phyloP scores from a whole-genome alignment of 2,888 invertebrate genomes.

The Keiferia lycopersicella region DNA sequence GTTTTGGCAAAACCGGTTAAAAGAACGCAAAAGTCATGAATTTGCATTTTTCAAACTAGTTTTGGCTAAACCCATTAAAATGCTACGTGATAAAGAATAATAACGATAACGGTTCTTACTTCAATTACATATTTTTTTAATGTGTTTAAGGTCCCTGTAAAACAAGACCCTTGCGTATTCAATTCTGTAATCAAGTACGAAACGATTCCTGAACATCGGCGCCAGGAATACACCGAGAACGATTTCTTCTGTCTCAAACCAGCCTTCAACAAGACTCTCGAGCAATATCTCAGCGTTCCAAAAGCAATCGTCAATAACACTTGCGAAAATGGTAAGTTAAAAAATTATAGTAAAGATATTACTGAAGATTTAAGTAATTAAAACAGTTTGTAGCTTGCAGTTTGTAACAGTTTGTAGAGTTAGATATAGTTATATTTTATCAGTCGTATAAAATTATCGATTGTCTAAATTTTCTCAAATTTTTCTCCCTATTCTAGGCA shows the following conservation, averaged over 20 bases:
- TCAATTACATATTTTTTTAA: not conserved
- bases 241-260: slow-evolving; percentile 65
- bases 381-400: no score
- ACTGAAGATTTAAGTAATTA: no score
- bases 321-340: slow-evolving; percentile 57
- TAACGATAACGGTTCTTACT: not conserved
- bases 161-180: slow-evolving; percentile 64
- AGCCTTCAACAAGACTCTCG: slow-evolving; percentile 60
- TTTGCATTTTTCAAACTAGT: no score
- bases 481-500: no score
- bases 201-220: slow-evolving; percentile 55
- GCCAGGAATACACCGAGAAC: slow-evolving; percentile 59
- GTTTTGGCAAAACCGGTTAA: no score
- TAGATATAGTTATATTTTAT: no score
- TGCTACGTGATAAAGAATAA: no score
- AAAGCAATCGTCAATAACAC: slow-evolving; percentile 58
- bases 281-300: slow-evolving; percentile 68
- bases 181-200: slow-evolving; percentile 72
- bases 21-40: no score
- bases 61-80: no score
- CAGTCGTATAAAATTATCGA: no score
- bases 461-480: no score
- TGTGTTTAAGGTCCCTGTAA: slow-evolving; percentile 47
- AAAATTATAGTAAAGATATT: not conserved
- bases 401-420: no score